Conservation (phyloP, 2,797 vertebrate genomes). For the Karalla daura region DNA sequence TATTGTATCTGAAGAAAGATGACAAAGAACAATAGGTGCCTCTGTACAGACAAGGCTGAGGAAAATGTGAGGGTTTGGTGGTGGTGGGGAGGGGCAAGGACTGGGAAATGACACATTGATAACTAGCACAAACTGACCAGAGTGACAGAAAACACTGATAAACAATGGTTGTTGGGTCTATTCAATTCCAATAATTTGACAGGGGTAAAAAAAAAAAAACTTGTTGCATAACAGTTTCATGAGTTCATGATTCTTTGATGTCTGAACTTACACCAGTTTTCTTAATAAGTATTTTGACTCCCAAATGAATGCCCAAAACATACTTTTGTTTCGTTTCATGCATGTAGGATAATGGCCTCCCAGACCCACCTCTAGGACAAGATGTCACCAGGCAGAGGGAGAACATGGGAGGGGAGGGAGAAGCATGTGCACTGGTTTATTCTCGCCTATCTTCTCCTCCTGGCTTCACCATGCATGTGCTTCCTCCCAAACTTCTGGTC, state of each 20-base stretch:
- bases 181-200: not conserved
- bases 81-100: not conserved
- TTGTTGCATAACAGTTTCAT: not conserved
- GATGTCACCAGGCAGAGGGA: slow-evolving; percentile 46
- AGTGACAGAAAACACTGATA: slow-evolving; percentile 13
- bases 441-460: slow-evolving; percentile 71
- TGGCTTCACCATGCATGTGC: slow-evolving; percentile 70
- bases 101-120: slow-evolving; percentile 29
- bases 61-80: slow-evolving; percentile 35
- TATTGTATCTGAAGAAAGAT: slow-evolving; percentile 60
- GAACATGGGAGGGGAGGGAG: slow-evolving; percentile 8
- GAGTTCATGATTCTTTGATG: too few species aligned
- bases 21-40: slow-evolving; percentile 63
- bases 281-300: not conserved
- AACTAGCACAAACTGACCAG: slow-evolving; percentile 24
- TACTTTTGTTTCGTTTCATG: not conserved
- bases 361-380: slow-evolving; percentile 10
- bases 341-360: slow-evolving; percentile 49
- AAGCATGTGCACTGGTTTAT: slow-evolving; percentile 32
- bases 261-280: too few species aligned
- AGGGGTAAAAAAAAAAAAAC: not conserved
- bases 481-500: slow-evolving; percentile 93
- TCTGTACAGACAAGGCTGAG: slow-evolving; percentile 50
- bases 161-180: not conserved
- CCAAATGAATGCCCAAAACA: not conserved